phyloP scores from a whole-genome alignment of 2,888 invertebrate species.

The Chromoteleia sp. region DNA sequence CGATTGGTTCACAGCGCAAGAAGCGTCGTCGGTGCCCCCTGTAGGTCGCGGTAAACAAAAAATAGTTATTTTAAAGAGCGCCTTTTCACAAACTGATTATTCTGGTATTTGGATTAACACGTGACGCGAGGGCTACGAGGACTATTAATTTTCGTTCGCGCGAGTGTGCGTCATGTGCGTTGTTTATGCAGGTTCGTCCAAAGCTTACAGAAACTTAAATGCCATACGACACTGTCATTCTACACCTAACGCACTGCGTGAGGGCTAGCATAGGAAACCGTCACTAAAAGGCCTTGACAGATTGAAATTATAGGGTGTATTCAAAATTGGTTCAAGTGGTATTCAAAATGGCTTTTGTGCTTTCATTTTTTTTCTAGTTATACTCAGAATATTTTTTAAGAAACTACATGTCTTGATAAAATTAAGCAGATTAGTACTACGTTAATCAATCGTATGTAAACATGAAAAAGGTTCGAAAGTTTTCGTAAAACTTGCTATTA shows the following conservation, averaged over 20 bases:
- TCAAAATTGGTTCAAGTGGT: slow-evolving; percentile 12
- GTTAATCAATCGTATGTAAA: too few species aligned
- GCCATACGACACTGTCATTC: slow-evolving; percentile 53
- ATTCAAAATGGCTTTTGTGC: too few species aligned
- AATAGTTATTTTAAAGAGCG: slow-evolving; percentile 26
- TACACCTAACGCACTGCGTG: slow-evolving; percentile 37
- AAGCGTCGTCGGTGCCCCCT: not conserved
- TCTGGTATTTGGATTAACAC: slow-evolving; percentile 43
- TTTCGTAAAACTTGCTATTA: too few species aligned
- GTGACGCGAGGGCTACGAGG: slow-evolving; percentile 15
- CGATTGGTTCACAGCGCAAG: slow-evolving; percentile 1
- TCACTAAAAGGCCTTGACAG: slow-evolving; percentile 4
- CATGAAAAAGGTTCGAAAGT: too few species aligned
- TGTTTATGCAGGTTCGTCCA: slow-evolving; percentile 48
- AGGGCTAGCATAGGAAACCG: not conserved
- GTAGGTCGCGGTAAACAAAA: slow-evolving; percentile 10
- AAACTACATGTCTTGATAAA: too few species aligned
- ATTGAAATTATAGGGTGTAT: not conserved
- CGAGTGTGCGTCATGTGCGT: slow-evolving; percentile 19
- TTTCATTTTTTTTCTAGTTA: too few species aligned
- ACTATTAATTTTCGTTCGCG: slow-evolving; percentile 26
- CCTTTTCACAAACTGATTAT: slow-evolving; percentile 41
- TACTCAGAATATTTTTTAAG: too few species aligned
- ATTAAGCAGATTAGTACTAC: too few species aligned
- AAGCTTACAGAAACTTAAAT: slow-evolving; percentile 35